Evolutionary conservation across 2,797 vertebrate species (phyloP), one percentile per base, ranked within the genome.

Genomic region (Danio albolineatus): DNA sequence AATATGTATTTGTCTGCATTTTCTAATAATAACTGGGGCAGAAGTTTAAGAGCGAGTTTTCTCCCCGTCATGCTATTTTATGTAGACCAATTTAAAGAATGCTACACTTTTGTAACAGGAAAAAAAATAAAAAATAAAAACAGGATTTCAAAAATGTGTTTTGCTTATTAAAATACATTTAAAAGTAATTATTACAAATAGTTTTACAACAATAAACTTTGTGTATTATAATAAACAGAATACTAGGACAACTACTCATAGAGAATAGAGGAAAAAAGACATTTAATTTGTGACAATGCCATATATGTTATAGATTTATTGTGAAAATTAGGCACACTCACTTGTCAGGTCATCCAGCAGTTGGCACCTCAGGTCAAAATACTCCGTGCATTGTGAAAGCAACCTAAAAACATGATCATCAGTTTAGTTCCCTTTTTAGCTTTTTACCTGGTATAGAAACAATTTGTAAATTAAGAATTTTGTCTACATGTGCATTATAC

Each of bases 341-440:
- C 98, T 96, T 39, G 98, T 99, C 59, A 99, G 92, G 85, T 99
- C 98, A 87, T 99, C 98, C 89, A 99, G 79, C 56, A 99, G 93
- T 61, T 98, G 97, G 87, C 98, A 99, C 73, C 98, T 92, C 86
- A 99, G 90, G 89, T 99, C 98, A 92, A 99, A 99, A 90, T 99
- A 99, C 82, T 99, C 98, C 0, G 96, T 97, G 90, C 98, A 99
- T 76, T 99, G 98, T 44, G 97, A 97, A 79, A 99, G 87, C 57
- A 99, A 92, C 90, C 98, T 99, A 65, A 53, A 82, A 46, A 78
- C 36, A 82, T 0, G 0, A 41, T 16, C 2, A 69, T 49, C 10
- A 49, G 36, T 56, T n/a, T 10, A 76, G 9, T 12, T 54, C 46
- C 19, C 8, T 5, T 75, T 10, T 49, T 51, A 21, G 9, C n/a